phyloP scores from a whole-genome alignment of 1,140 invertebrate species.

The Dreissena rostriformis region DNA sequence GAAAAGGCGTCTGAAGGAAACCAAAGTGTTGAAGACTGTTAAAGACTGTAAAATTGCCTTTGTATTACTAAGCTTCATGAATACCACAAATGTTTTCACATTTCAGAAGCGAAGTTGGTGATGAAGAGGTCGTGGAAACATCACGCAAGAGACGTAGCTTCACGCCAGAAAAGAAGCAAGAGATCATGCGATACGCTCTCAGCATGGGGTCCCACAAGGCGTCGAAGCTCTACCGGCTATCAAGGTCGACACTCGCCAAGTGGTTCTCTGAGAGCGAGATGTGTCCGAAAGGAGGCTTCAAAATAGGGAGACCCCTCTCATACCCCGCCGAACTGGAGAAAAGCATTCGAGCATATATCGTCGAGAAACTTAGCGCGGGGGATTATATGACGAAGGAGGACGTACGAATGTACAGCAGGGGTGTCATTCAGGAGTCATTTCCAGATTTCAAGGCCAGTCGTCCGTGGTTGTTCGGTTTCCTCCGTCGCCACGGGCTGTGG shows the following conservation, averaged over 20 bases:
- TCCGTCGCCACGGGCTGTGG: neutral
- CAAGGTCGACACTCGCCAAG: neutral
- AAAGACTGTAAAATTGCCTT: no score
- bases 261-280: neutral
- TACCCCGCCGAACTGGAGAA: neutral
- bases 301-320: neutral
- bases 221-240: neutral
- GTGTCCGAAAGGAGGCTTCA: neutral
- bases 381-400: neutral
- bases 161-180: neutral
- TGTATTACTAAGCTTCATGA: no score
- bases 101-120: no score
- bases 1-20: no score
- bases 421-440: neutral
- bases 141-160: neutral
- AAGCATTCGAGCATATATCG: neutral
- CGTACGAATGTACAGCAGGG: neutral
- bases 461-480: neutral
- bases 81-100: no score
- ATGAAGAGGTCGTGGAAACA: no score
- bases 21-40: no score
- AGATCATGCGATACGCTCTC: neutral
- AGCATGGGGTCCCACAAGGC: neutral
- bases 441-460: slow-evolving; percentile 1
- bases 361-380: neutral